phyloP scores from a whole-genome alignment of 2,113 vertebrate genomes.

The Poeciliopsis retropinna region DNA sequence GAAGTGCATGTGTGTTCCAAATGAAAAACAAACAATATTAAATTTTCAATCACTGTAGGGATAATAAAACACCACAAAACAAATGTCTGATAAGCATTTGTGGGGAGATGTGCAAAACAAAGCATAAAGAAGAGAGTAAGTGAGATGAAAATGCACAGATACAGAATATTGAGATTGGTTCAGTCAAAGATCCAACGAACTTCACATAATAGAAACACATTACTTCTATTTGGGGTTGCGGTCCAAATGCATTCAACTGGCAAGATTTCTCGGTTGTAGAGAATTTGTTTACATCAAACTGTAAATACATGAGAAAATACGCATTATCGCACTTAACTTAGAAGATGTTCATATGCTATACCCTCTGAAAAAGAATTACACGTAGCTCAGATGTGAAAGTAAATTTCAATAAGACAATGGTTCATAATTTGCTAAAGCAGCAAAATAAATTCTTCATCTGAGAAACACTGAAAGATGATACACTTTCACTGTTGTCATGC shows the following conservation, averaged over 20 bases:
- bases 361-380: not conserved
- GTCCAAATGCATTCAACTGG: slow-evolving; percentile 22
- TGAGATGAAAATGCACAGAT: not conserved
- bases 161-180: not conserved
- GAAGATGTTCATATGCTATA: not conserved
- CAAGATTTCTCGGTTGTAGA: slow-evolving; percentile 13
- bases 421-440: not conserved
- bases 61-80: not conserved
- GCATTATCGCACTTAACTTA: not conserved
- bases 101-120: slow-evolving; percentile 31
- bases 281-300: slow-evolving; percentile 10
- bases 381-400: not conserved
- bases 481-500: slow-evolving; percentile 12
- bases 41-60: not conserved
- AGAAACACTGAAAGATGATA: slow-evolving; percentile 3
- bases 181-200: not conserved
- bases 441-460: slow-evolving; percentile 21
- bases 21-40: slow-evolving; percentile 17
- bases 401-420: not conserved
- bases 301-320: not conserved
- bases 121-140: slow-evolving; percentile 12
- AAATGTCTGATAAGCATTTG: not conserved
- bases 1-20: slow-evolving; percentile 23
- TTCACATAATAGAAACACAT: slow-evolving; percentile 8
- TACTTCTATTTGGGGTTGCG: slow-evolving; percentile 13